Percentiles rank a stretch among this genome's conserved stretches.
Conservation (phyloP, 2,113 vertebrate genomes). For the Vimba vimba region DNA sequence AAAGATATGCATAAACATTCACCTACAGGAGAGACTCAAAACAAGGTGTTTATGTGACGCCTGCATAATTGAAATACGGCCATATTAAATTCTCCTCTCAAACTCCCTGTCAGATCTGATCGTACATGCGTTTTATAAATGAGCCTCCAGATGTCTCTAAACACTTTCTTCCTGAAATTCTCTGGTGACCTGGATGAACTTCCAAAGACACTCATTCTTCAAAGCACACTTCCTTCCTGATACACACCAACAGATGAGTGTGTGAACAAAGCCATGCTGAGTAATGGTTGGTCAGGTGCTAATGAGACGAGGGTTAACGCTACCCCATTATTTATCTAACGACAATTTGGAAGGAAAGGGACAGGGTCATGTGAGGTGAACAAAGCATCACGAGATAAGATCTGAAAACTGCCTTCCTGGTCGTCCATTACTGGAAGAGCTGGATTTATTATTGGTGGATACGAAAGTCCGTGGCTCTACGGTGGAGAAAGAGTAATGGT, state of each 20-base stretch:
- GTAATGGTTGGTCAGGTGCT: background rate
- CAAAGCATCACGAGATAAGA: background rate
- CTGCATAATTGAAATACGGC: background rate
- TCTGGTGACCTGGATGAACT: background rate
- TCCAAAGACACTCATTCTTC: background rate
- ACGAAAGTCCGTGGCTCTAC: too few species aligned
- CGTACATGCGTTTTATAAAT: background rate
- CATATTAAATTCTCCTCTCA: background rate
- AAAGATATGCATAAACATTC: conserved; percentile 1
- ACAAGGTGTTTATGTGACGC: background rate
- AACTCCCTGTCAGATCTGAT: background rate
- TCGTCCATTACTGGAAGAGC: background rate
- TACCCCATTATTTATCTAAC: background rate
- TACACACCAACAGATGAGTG: background rate
- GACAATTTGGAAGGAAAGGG: background rate
- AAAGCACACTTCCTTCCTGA: conserved; percentile 8
- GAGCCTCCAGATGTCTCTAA: background rate
- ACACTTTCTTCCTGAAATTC: background rate
- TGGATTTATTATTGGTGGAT: too few species aligned
- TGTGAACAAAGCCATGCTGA: too few species aligned
- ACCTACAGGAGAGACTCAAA: background rate
- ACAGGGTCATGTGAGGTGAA: background rate
- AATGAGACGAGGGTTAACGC: background rate
- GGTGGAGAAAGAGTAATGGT: too few species aligned
- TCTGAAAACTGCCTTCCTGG: background rate